These are phyloP conservation scores for Fregata magnificens DNA, from an alignment of 2,113 vertebrate species.

Conservation along the genomic window DNA sequence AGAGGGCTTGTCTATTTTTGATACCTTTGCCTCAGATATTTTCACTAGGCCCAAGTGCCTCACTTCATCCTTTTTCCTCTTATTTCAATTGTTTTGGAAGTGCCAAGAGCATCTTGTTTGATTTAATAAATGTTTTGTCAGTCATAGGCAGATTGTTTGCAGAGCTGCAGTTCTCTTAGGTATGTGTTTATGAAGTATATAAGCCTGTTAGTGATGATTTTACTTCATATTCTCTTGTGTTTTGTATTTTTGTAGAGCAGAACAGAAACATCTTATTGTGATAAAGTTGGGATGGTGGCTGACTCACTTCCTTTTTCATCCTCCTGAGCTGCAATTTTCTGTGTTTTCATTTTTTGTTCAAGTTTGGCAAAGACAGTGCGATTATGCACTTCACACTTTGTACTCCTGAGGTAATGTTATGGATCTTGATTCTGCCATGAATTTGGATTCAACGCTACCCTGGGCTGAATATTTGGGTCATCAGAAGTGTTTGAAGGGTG, in stretches of 20 bases:
- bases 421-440: background rate
- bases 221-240: background rate
- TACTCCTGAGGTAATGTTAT: background rate
- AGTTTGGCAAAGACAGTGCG: background rate
- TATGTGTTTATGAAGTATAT: slow-evolving; percentile 14
- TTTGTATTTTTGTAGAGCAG: slow-evolving; percentile 11
- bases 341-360: background rate
- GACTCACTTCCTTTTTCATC: background rate
- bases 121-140: slow-evolving; percentile 51
- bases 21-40: background rate
- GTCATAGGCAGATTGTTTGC: slow-evolving; percentile 26
- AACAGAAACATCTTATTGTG: background rate
- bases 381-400: background rate
- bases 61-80: background rate
- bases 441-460: background rate
- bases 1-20: background rate
- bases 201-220: slow-evolving; percentile 3
- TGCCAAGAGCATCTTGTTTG: slow-evolving; percentile 39
- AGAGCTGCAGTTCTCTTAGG: slow-evolving; percentile 1
- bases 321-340: background rate
- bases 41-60: background rate
- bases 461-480: background rate
- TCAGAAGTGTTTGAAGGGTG: background rate
- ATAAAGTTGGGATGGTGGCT: background rate
- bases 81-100: background rate